phyloP scores from a whole-genome alignment of 1,140 invertebrate species.

The Micrasema longulum region DNA sequence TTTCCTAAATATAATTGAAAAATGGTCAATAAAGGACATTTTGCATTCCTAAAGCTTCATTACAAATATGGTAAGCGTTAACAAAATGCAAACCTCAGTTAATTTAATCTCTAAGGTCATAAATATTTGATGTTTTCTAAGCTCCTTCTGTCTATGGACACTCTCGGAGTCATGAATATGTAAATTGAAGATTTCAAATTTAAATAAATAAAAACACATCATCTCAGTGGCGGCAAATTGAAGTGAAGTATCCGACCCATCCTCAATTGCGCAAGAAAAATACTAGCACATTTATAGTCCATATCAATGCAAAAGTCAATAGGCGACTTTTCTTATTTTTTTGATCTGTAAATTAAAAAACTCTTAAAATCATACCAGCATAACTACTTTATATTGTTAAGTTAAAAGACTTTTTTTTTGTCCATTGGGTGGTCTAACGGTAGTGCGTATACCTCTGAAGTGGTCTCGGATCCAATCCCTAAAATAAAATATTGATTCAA shows the following conservation, averaged over 20 bases:
- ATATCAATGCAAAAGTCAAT: no score
- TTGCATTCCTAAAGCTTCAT: conserved; percentile 4
- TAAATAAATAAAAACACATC: conserved; percentile 53
- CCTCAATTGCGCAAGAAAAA: no score
- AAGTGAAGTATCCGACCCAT: conserved; percentile 12
- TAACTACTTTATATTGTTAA: no score
- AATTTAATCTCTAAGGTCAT: conserved; percentile 31
- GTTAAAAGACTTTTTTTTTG: no score
- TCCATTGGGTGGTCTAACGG: no score
- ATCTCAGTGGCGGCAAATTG: conserved; percentile 8
- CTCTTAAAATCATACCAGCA: no score
- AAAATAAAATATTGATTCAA: no score
- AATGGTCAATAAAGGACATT: neutral
- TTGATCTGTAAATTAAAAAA: no score
- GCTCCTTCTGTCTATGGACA: conserved; percentile 42
- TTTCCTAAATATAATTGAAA: conserved; percentile 25
- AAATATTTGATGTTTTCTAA: conserved; percentile 42
- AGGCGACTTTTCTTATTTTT: no score
- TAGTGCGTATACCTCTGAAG: no score
- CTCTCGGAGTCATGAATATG: conserved; percentile 52
- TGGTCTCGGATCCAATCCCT: no score
- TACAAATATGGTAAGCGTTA: conserved; percentile 13
- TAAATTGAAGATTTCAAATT: conserved; percentile 54
- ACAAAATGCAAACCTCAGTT: conserved; percentile 19
- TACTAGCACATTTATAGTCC: no score